phyloP scores from a whole-genome alignment of 2,888 invertebrate species.

The Apamea crenata region DNA sequence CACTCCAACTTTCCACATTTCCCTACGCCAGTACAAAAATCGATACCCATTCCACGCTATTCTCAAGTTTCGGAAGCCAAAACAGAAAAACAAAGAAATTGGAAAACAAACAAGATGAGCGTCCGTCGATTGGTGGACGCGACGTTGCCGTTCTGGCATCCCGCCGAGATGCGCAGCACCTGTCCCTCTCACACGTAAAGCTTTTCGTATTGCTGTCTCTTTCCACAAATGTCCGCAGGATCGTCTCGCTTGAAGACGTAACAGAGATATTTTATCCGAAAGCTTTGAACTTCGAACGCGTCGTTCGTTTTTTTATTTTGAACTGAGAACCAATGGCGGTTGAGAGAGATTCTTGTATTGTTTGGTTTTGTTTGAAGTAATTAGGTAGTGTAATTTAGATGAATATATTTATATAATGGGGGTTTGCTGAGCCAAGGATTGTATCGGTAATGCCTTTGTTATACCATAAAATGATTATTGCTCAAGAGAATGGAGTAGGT shows the following conservation, averaged over 20 bases:
- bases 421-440: background rate
- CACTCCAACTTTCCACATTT: constrained; percentile 13
- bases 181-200: constrained; percentile 70
- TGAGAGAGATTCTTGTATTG: constrained; percentile 63
- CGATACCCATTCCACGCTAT: constrained; percentile 68
- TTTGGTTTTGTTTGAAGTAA: constrained; percentile 59
- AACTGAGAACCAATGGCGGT: constrained; percentile 79
- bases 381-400: constrained; percentile 42
- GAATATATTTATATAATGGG: constrained; percentile 1
- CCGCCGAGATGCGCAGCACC: constrained; percentile 82
- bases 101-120: constrained; percentile 83
- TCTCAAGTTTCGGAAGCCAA: constrained; percentile 61
- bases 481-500: background rate
- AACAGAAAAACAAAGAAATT: constrained; percentile 77
- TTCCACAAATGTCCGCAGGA: constrained; percentile 85
- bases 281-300: constrained; percentile 85
- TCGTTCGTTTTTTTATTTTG: constrained; percentile 80
- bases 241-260: constrained; percentile 89
- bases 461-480: background rate
- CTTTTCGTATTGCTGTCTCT: constrained; percentile 70
- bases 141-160: constrained; percentile 87
- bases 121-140: constrained; percentile 88
- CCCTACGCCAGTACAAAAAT: constrained; percentile 40
- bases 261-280: constrained; percentile 88
- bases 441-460: background rate